These are phyloP conservation scores for Ichneumoninae sp. DNA, from an alignment of 2,888 invertebrate genomes.

Conservation along the genomic window DNA sequence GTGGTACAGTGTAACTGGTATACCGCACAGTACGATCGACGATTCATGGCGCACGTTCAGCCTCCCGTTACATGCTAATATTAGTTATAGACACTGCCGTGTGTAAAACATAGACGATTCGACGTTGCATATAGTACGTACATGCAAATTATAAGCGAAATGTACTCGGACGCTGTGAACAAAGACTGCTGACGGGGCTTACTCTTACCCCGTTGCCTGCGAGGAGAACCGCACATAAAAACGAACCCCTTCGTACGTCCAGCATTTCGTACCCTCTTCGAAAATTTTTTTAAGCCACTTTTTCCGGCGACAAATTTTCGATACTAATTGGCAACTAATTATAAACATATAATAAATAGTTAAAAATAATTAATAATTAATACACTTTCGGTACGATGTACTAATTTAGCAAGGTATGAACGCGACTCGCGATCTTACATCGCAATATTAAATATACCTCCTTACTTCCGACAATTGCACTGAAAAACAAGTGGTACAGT, in stretches of 20 bases:
- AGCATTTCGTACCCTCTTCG: not conserved
- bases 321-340: too few species aligned
- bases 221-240: not conserved
- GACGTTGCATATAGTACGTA: not conserved
- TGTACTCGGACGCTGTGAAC: conserved; percentile 20
- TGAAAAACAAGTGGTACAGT: too few species aligned
- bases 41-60: not conserved
- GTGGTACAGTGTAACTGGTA: not conserved
- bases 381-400: too few species aligned
- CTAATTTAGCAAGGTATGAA: too few species aligned
- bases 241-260: not conserved
- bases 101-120: not conserved
- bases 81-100: not conserved
- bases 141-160: not conserved
- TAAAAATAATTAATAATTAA: too few species aligned
- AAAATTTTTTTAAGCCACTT: too few species aligned
- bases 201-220: not conserved
- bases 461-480: too few species aligned
- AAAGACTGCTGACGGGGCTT: conserved; percentile 17
- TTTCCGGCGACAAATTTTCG: too few species aligned
- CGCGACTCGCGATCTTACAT: too few species aligned
- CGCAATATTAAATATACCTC: too few species aligned
- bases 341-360: too few species aligned
- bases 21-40: not conserved
- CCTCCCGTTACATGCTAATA: conserved; percentile 11